These are phyloP conservation scores for Heteractis magnifica DNA, from an alignment of 92 coral and sea anemone genomes.

Conservation along the genomic window DNA sequence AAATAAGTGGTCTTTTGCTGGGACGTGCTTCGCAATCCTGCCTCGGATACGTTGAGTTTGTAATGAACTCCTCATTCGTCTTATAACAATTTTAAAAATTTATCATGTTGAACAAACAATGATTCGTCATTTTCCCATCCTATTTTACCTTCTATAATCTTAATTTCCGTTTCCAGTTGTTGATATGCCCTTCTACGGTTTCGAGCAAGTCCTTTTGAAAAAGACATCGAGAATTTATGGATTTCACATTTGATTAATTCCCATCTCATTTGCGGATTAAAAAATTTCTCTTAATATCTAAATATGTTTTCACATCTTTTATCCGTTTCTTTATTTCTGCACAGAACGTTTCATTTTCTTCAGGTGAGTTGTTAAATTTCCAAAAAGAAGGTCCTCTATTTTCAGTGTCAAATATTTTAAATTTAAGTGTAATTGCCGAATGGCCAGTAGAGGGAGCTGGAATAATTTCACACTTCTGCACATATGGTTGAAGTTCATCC, in stretches of 20 bases:
- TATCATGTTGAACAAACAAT: neutral
- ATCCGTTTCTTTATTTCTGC: neutral
- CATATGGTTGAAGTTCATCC: slow-evolving; percentile 16
- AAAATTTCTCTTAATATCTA: neutral
- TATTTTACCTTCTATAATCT: slow-evolving; percentile 1
- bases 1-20: no score
- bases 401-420: slow-evolving; percentile 17
- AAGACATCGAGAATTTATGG: slow-evolving; percentile 9
- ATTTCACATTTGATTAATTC: slow-evolving; percentile 37
- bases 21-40: no score
- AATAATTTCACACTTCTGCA: slow-evolving; percentile 15
- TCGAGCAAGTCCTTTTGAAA: slow-evolving; percentile 17
- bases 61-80: no score
- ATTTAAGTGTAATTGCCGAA: no score
- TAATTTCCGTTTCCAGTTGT: no score
- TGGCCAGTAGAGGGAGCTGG: no score
- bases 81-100: neutral
- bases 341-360: slow-evolving; percentile 2
- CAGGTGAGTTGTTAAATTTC: slow-evolving; percentile 31
- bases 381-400: slow-evolving; percentile 24
- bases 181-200: slow-evolving; percentile 3
- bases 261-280: slow-evolving; percentile 29
- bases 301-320: neutral
- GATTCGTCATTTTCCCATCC: slow-evolving; percentile 15
- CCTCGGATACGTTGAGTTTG: no score